These are phyloP conservation scores for Podarcis lilfordi DNA, from an alignment of 2,797 vertebrate genomes.

Conservation along the genomic window DNA sequence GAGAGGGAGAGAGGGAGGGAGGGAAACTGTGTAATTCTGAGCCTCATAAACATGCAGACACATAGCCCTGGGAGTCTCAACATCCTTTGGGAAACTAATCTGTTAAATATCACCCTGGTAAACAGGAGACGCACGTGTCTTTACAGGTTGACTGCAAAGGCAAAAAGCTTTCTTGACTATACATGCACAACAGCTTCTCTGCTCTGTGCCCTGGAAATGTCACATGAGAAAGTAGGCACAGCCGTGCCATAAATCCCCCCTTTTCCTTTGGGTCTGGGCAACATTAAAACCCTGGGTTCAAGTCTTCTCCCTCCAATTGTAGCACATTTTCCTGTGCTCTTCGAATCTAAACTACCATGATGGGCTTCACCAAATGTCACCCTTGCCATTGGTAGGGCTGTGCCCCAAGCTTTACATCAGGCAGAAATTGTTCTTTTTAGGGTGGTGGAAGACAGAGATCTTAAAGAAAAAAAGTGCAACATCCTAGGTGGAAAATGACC, in stretches of 20 bases:
- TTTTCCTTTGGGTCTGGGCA: not conserved
- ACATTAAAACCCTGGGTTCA: not conserved
- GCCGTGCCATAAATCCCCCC: not conserved
- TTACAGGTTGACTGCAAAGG: not conserved
- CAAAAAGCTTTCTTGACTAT: not conserved
- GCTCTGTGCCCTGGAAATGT: not conserved
- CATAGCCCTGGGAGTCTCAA: not conserved
- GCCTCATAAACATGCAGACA: constrained; percentile 13
- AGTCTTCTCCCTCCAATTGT: not conserved
- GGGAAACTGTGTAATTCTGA: not conserved
- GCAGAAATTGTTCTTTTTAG: too few species aligned
- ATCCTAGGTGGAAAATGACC: not conserved
- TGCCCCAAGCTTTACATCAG: not conserved
- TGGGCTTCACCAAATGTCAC: not conserved
- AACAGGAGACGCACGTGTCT: not conserved
- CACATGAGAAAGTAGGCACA: not conserved
- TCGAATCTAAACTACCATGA: not conserved
- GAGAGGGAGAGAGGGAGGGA: too few species aligned
- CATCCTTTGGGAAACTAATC: constrained; percentile 10
- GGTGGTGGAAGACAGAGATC: not conserved
- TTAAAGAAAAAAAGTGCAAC: not conserved
- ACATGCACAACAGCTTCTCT: not conserved
- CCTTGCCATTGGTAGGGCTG: too few species aligned
- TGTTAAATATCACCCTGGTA: constrained; percentile 19
- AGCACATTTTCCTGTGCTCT: not conserved